These are phyloP conservation scores for Eurytoma adleriae DNA, from an alignment of 2,888 invertebrate species.

Conservation along the genomic window DNA sequence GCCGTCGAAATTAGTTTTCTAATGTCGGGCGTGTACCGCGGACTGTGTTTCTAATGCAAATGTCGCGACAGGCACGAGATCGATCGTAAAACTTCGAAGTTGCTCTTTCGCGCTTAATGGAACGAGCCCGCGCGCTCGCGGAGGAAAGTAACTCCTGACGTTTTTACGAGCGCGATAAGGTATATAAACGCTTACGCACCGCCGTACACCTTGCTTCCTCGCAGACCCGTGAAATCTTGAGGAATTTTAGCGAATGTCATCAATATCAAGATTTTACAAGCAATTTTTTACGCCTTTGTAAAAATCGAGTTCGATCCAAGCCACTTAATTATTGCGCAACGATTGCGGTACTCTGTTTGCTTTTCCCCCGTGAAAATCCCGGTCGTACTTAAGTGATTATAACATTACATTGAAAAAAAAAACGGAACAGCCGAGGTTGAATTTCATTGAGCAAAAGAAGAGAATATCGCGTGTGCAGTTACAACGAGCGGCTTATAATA, in stretches of 20 bases:
- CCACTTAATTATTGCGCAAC: constrained; percentile 4
- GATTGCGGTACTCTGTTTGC: too few species aligned
- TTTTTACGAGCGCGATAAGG: constrained; percentile 35
- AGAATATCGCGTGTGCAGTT: not conserved
- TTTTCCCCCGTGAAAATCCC: too few species aligned
- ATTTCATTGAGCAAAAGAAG: too few species aligned
- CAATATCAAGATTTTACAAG: not conserved
- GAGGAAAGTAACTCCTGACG: not conserved
- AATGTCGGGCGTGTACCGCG: not conserved
- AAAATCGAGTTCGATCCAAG: constrained; percentile 26
- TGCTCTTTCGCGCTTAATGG: not conserved
- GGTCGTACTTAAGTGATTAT: not conserved
- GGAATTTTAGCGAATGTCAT: not conserved
- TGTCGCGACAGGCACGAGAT: constrained; percentile 7
- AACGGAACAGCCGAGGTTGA: not conserved
- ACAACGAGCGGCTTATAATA: constrained; percentile 4
- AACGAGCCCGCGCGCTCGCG: not conserved
- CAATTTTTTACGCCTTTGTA: not conserved
- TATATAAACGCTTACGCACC: not conserved
- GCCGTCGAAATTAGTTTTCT: not conserved
- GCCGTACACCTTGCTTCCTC: not conserved
- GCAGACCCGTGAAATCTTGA: not conserved
- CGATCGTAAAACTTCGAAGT: constrained; percentile 23
- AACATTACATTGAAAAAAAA: not conserved
- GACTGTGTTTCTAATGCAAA: constrained; percentile 7